Conservation (phyloP, 2,113 vertebrate genomes). For the Indri indri region DNA sequence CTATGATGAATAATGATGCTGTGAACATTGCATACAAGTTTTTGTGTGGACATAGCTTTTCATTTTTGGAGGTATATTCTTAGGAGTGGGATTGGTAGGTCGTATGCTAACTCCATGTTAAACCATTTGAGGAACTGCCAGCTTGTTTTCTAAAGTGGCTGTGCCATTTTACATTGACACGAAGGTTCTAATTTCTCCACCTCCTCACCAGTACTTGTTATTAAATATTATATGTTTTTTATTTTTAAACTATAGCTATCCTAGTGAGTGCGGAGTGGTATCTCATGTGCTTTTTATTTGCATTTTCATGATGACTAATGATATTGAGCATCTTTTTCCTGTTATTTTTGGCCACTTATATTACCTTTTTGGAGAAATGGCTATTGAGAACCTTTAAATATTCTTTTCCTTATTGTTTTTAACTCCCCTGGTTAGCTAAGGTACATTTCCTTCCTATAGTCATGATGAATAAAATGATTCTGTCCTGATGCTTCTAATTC, state of each 20-base stretch:
- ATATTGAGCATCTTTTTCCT: background rate
- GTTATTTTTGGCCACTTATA: background rate
- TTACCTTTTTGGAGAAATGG: background rate
- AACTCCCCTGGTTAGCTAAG: background rate
- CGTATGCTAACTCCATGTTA: background rate
- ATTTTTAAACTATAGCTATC: background rate
- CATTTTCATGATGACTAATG: background rate
- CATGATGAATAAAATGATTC: background rate
- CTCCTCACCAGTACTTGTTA: background rate
- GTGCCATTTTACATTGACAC: background rate
- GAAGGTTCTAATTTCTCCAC: background rate
- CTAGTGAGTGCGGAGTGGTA: background rate
- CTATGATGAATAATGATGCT: background rate
- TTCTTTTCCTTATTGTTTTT: conserved; percentile 10
- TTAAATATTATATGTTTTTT: background rate
- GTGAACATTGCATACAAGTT: background rate
- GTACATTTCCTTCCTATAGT: background rate
- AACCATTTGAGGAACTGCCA: background rate
- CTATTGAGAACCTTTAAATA: background rate
- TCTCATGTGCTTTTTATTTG: background rate
- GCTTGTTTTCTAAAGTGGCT: background rate
- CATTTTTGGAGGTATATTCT: background rate
- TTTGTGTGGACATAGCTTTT: background rate
- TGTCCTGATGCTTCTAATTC: background rate
- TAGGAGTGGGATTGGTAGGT: background rate